phyloP scores from a whole-genome alignment of 1,140 invertebrate species.

The Lepidostoma basale region DNA sequence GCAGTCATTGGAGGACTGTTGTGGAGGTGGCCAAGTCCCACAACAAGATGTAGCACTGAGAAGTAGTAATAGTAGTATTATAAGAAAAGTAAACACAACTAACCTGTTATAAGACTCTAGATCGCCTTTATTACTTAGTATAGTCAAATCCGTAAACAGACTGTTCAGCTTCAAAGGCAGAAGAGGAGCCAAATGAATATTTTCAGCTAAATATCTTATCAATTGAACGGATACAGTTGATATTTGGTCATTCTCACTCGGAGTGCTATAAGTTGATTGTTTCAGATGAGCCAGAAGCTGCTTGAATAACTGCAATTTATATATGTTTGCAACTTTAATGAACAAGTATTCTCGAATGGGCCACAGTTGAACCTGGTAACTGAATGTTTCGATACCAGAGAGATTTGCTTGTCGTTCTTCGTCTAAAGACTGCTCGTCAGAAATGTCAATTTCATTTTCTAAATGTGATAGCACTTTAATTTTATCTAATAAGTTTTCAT shows the following conservation, averaged over 20 bases:
- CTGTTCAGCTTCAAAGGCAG: constrained; percentile 26
- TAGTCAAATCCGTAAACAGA: constrained; percentile 8
- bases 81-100: background rate
- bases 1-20: too few species aligned
- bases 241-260: background rate
- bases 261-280: background rate
- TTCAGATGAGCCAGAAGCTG: constrained; percentile 8
- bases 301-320: constrained; percentile 48
- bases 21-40: too few species aligned
- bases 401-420: background rate
- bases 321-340: constrained; percentile 51
- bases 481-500: constrained; percentile 26
- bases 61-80: too few species aligned
- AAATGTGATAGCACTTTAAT: background rate
- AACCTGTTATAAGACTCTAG: constrained; percentile 12
- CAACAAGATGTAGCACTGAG: too few species aligned
- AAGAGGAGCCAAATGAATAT: constrained; percentile 5
- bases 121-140: constrained; percentile 3
- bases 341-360: constrained; percentile 54
- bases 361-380: constrained; percentile 49
- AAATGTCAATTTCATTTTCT: background rate
- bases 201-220: constrained; percentile 21
- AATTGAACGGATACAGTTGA: constrained; percentile 8
- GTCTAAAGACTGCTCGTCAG: background rate
- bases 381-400: constrained; percentile 25